These are phyloP conservation scores for Tonatia bakeri DNA, from an alignment of 2,113 vertebrate genomes.

Conservation along the genomic window DNA sequence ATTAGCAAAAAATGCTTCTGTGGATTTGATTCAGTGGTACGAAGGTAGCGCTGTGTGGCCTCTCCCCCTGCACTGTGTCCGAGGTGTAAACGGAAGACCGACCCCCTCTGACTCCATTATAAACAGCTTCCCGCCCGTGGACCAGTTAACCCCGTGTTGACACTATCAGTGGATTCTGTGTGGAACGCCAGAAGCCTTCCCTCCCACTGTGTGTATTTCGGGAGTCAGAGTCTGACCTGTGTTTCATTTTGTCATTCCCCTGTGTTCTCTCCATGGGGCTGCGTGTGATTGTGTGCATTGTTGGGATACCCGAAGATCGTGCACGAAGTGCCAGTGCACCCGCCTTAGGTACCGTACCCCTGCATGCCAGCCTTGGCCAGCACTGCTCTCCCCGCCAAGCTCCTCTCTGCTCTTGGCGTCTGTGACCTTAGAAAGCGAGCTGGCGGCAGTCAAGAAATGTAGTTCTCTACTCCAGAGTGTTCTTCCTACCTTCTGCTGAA, in stretches of 20 bases:
- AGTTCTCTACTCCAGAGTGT: neutral
- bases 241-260: slow-evolving; percentile 85
- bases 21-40: neutral
- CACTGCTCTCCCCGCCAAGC: slow-evolving; percentile 51
- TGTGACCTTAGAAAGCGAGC: neutral
- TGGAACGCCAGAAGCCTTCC: neutral
- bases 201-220: slow-evolving; percentile 31
- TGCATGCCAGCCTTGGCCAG: slow-evolving; percentile 77
- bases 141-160: neutral
- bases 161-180: neutral
- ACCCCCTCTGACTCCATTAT: neutral
- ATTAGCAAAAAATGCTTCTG: neutral
- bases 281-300: slow-evolving; percentile 85
- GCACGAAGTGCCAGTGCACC: slow-evolving; percentile 95
- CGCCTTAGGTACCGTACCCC: slow-evolving; percentile 92
- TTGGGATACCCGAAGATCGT: slow-evolving; percentile 93
- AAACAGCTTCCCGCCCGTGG: neutral
- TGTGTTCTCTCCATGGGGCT: slow-evolving; percentile 83
- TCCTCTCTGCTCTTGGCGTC: slow-evolving; percentile 60
- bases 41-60: neutral
- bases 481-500: slow-evolving; percentile 21
- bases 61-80: neutral
- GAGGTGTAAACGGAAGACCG: neutral
- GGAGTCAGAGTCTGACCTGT: slow-evolving; percentile 67
- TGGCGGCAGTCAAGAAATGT: slow-evolving; percentile 14